Conservation (phyloP, 2,113 vertebrate genomes). For the Centropristis striata region DNA sequence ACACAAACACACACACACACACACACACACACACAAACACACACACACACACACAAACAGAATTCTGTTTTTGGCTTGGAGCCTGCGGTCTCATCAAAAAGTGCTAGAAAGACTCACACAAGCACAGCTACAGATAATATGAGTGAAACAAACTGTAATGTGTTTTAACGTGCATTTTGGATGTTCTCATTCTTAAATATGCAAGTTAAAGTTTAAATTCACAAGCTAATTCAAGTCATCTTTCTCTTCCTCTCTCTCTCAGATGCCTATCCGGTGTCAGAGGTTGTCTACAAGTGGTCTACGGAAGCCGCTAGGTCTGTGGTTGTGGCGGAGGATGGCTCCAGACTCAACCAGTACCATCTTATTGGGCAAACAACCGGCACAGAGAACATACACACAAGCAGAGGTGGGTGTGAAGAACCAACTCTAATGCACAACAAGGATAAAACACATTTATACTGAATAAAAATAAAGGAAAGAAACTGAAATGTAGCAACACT, state of each 20-base stretch:
- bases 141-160: neutral
- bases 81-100: conserved; percentile 53
- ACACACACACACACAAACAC: conserved; percentile 14
- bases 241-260: conserved; percentile 24
- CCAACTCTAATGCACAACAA: neutral
- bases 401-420: conserved; percentile 87
- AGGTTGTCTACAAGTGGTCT: conserved; percentile 97
- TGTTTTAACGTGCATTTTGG: neutral
- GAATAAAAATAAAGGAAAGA: too few relatives aligned
- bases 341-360: conserved; percentile 97
- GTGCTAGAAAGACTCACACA: conserved; percentile 30
- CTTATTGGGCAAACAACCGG: conserved; percentile 92
- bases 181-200: neutral
- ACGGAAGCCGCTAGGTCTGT: conserved; percentile 90
- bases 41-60: neutral
- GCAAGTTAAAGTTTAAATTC: neutral
- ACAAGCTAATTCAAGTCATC: neutral
- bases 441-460: neutral
- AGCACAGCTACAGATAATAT: conserved; percentile 9
- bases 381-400: conserved; percentile 93
- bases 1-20: conserved; percentile 16
- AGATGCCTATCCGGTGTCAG: conserved; percentile 98
- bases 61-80: conserved; percentile 31
- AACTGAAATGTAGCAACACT: too few relatives aligned
- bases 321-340: conserved; percentile 95